Evolutionary conservation across 1,140 invertebrate genomes (phyloP).

Genomic region (Megathymus violae): DNA sequence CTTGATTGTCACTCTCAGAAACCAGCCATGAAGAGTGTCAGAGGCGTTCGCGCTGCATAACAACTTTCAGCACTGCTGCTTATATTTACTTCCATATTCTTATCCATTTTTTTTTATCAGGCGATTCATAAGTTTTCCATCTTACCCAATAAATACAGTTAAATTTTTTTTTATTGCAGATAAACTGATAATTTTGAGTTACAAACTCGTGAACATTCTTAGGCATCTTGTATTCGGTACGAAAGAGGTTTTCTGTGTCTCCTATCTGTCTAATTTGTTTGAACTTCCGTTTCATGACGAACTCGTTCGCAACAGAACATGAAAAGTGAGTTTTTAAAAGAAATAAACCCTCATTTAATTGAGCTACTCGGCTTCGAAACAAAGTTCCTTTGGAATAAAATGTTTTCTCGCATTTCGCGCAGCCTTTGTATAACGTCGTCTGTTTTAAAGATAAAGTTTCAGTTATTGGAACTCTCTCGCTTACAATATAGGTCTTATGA

Average conservation of each 20-base stretch:
- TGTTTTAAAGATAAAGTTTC: slow-evolving; percentile 1
- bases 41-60: no score
- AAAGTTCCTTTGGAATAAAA: slow-evolving; percentile 9
- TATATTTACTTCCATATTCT: no score
- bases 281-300: slow-evolving; percentile 14
- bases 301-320: neutral
- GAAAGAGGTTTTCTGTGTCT: slow-evolving; percentile 3
- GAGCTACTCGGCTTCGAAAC: slow-evolving; percentile 9
- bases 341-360: slow-evolving; percentile 26
- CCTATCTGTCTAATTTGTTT: slow-evolving; percentile 11
- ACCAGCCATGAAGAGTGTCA: no score
- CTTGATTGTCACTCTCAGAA: no score
- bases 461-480: neutral
- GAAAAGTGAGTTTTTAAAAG: slow-evolving; percentile 22
- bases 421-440: slow-evolving; percentile 5
- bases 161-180: no score
- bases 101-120: no score
- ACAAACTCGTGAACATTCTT: no score
- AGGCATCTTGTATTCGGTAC: neutral
- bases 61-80: no score
- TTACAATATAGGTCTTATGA: slow-evolving; percentile 1
- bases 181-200: no score
- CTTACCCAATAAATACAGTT: no score
- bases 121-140: no score
- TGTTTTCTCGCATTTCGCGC: slow-evolving; percentile 17